Evolutionary conservation across 2,888 invertebrate genomes (phyloP), one percentile per base, ranked within the genome.

Genomic region (Hypsopygia costalis): DNA sequence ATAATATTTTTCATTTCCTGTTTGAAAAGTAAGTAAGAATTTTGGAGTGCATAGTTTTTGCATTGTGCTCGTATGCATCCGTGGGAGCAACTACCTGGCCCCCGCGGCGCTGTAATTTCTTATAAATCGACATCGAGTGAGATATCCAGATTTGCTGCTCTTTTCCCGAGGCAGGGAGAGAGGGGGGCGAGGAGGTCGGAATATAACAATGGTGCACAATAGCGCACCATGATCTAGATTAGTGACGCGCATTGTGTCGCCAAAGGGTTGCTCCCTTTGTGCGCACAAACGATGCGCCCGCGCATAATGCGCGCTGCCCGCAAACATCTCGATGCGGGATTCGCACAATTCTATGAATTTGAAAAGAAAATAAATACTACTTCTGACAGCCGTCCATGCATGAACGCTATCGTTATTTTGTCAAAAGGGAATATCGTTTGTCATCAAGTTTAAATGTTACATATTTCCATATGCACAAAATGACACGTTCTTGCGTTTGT

Each of bases 351-450:
- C 86, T 81, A 80, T 86, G 82, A 81, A 87, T 85, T 86, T 83
- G 62, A 78, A 87, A 87, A 85, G 86, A 87, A 86, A 85, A 88
- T 87, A 87, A 87, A 88, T 86, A 87, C 83, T 83, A 85, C 85
- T 86, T 87, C 73, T 86, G 88, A 87, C 87, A 87, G 81, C 78
- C 77, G 69, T 73, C 70, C 66, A 66, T 62, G 72, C 69, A 67
- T 76, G 72, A 81, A 82, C 85, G 63, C 65, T 75, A 85, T 82
- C 82, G 69, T 73, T 85, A 73, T 85, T 87, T 82, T 77, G 78
- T 75, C 74, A 70, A 73, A 69, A 65, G 69, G 58, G 69, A 75
- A 16, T 16, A 16, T 16, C 2, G 16, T 16, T 16, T 16, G 3
- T 16, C 4, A n/a, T n/a, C n/a, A n/a, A n/a, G 4, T 16, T 16